Evolutionary conservation across 2,797 vertebrate species (phyloP), one percentile per base, ranked within the genome.

Genomic region (Lepus oiostolus): DNA sequence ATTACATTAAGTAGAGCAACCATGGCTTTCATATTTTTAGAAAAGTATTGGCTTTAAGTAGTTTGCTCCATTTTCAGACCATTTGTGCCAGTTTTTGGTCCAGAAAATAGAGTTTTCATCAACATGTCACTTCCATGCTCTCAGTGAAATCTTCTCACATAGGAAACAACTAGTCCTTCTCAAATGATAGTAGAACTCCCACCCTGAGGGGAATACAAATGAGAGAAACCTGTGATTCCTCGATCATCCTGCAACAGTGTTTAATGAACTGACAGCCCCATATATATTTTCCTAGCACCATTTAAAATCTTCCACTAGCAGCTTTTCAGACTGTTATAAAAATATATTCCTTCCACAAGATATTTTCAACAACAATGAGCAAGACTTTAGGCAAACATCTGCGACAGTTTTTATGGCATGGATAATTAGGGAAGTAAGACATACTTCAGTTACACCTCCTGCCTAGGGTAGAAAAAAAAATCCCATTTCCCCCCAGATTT

Each of bases 301-400:
- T 58, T 91, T 93, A 62, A 95, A 94, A 30, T 32, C 84, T 88
- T 84, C 62, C 28, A 88, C 67, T 42, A 60, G 62, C 9, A 92
- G 65, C 58, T 91, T 80, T 50, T 68, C 24, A 85, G 54, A 80
- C 50, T 72, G 1, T 76, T 90, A 58, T 35, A 76, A 95, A 95
- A 90, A 54, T 74, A 50, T 16, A 65, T 74, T 92, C 24, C 83
- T 54, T 63, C 82, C 19, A 19, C 58, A 82, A 83, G 85, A 58
- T 90, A 62, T 83, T 90, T 77, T 70, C 60, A 79, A 70, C 60
- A 63, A 3, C 70, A 90, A 70, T 77, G 35, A 85, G 58, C 63
- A 81, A 58, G 52, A 82, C 87, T 90, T 95, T 90, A 90, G 24
- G 19, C 71, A 92, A 70, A 52, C 32, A 6, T 65, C 22, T 92